Percentiles rank a stretch among this genome's conserved stretches.
Evolutionary conservation across 2,797 vertebrate species (phyloP).

Genomic region (Varecia variegata): DNA sequence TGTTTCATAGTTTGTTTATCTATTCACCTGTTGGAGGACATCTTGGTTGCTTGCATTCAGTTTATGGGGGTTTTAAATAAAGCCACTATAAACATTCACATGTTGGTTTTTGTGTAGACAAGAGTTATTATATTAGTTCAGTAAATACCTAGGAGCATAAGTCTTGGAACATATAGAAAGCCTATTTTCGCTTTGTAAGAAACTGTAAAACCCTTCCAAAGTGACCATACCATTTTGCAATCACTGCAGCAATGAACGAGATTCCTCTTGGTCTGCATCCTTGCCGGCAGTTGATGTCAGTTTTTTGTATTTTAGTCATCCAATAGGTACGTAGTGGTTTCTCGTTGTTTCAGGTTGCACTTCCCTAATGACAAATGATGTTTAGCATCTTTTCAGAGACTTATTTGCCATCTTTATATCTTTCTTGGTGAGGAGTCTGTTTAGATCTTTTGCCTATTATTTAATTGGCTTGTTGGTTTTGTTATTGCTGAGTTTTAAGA

Average conservation of each 20-base stretch:
- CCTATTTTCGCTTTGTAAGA: not conserved
- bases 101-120: not conserved
- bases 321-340: not conserved
- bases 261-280: not conserved
- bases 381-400: not conserved
- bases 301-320: not conserved
- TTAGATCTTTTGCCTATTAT: not conserved
- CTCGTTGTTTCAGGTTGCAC: not conserved
- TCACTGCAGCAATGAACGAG: not conserved
- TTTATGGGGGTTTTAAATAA: not conserved
- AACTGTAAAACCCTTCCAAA: not conserved
- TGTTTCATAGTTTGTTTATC: not conserved
- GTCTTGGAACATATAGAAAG: not conserved
- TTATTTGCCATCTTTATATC: not conserved
- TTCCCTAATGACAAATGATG: not conserved
- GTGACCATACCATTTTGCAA: not conserved
- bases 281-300: not conserved
- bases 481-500: not conserved
- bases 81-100: not conserved
- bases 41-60: not conserved
- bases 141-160: not conserved
- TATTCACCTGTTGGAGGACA: not conserved
- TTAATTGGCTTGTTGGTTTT: not conserved
- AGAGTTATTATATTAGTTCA: not conserved
- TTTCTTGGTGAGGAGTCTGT: not conserved